These are phyloP conservation scores for Ivindomyrus marchei DNA, from an alignment of 2,113 vertebrate species.

Conservation along the genomic window DNA sequence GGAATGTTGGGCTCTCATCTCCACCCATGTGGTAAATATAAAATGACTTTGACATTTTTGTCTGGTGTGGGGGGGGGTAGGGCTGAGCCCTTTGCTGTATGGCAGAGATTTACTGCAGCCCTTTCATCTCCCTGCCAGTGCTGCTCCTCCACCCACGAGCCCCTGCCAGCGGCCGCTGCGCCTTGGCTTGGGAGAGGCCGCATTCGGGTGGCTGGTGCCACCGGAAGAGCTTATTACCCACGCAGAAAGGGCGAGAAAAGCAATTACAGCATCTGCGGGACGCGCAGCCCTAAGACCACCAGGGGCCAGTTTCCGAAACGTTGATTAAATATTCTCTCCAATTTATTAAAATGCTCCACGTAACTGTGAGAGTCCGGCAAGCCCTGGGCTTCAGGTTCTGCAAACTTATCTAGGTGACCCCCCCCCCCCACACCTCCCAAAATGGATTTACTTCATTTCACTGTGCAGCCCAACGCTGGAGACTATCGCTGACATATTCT, in stretches of 20 bases:
- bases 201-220: not conserved
- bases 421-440: not conserved
- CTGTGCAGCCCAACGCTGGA: not conserved
- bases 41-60: slow-evolving; percentile 6
- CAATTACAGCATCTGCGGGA: not conserved
- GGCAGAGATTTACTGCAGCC: not conserved
- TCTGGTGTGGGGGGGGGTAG: not conserved
- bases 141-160: not conserved
- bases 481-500: not conserved
- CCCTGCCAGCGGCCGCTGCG: not conserved
- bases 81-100: not conserved
- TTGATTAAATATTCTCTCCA: not conserved
- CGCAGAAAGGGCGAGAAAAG: not conserved
- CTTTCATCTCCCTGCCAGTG: not conserved
- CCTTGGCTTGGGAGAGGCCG: not conserved
- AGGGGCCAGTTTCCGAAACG: not conserved
- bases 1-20: not conserved
- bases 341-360: not conserved
- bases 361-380: not conserved
- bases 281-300: not conserved
- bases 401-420: not conserved
- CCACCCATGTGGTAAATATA: not conserved
- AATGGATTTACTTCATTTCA: not conserved
- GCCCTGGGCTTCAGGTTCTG: not conserved
- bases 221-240: not conserved